A percentile compares a stretch with the other conserved stretches of the same genome.
These are phyloP conservation scores for Nebria ingens DNA, from an alignment of 1,140 invertebrate genomes.

Conservation along the genomic window DNA sequence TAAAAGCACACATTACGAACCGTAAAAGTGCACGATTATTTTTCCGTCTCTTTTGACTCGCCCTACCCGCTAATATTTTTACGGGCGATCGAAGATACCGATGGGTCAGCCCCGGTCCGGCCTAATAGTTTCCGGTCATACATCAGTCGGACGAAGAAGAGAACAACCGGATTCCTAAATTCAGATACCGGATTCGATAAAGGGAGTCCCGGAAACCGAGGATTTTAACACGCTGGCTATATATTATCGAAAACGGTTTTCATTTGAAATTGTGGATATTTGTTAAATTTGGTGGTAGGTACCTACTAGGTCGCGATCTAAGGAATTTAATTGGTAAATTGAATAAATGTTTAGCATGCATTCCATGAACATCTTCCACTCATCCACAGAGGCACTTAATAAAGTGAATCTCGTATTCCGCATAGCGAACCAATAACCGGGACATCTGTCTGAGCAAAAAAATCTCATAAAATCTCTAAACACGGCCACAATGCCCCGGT, in stretches of 20 bases:
- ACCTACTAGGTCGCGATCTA: no score
- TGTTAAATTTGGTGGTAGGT: no score
- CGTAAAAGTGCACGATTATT: neutral
- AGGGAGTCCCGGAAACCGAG: neutral
- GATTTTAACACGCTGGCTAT: neutral
- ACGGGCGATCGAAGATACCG: constrained; percentile 34
- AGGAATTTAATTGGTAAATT: no score
- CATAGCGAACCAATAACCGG: constrained; percentile 23
- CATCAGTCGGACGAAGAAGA: constrained; percentile 11
- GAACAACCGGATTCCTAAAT: neutral
- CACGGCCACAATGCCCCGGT: constrained; percentile 12
- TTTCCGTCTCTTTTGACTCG: no score
- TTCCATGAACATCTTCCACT: neutral
- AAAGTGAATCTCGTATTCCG: constrained; percentile 20
- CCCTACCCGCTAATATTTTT: constrained; percentile 34
- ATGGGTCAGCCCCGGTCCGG: constrained; percentile 25
- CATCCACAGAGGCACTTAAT: constrained; percentile 11
- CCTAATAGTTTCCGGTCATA: constrained; percentile 33
- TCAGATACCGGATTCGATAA: neutral
- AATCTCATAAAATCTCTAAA: constrained; percentile 24
- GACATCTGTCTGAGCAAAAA: constrained; percentile 23
- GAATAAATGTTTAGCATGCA: no score
- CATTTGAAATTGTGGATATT: no score
- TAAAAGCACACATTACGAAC: constrained; percentile 19
- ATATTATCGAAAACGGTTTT: neutral